A percentile compares a stretch with the other conserved stretches of the same genome.
Evolutionary conservation across 2,797 vertebrate genomes (phyloP).

Genomic region (Sitta carolinensis): DNA sequence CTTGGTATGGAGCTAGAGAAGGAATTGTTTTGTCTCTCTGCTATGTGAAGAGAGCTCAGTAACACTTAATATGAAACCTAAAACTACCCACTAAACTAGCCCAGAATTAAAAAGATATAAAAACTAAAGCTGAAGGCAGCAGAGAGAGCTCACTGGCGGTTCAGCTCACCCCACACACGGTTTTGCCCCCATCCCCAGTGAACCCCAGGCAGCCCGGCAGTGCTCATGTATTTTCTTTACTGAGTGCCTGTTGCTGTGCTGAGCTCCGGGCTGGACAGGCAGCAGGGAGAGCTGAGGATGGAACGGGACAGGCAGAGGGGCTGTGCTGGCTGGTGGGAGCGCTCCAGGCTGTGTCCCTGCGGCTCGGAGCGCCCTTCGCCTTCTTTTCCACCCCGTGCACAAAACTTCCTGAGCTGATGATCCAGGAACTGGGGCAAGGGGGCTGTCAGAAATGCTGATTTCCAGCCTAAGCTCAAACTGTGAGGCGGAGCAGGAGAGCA

Average conservation of each 20-base stretch:
- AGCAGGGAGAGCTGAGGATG: too few species aligned
- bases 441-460: conserved; percentile 15
- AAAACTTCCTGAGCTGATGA: background rate
- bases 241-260: accelerated
- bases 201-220: too few species aligned
- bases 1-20: too few species aligned
- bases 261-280: background rate
- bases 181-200: background rate
- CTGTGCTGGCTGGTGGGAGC: background rate
- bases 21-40: too few species aligned
- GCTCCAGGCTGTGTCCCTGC: accelerated
- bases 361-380: too few species aligned
- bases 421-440: background rate
- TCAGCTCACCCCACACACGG: accelerated
- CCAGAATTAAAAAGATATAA: too few species aligned
- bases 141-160: background rate
- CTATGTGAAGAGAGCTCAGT: too few species aligned
- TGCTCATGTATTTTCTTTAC: too few species aligned
- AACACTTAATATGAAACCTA: too few species aligned
- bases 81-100: too few species aligned
- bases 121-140: too few species aligned
- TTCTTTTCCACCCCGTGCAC: background rate
- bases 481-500: background rate
- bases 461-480: conserved; percentile 2
- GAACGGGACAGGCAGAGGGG: accelerated